Base-by-base conservation (phyloP, 2,113 vertebrate species). In the Ageneiosus marmoratus region DNA sequence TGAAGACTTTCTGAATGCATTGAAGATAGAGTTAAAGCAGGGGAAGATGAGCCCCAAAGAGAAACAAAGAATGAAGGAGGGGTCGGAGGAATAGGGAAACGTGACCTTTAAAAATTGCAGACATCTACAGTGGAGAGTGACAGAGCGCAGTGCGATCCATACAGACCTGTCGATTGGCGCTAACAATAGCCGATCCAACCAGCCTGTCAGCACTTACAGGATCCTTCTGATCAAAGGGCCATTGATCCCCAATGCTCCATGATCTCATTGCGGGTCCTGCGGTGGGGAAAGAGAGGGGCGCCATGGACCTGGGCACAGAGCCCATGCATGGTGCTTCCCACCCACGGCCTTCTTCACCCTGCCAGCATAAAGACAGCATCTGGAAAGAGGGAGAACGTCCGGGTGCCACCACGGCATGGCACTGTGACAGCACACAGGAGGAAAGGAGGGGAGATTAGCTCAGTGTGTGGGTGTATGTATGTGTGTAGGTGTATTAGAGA, bases 71-170 rank as follows among this genome's bases (percentile, higher is more conserved):
- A 77, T 27, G 70, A 80, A 80, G 24, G 69, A 51, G 50, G 77
- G 75, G 75, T 51, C 20, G 56, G 79, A 65, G 53, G 50, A 75
- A 83, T 51, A 72, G 77, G 90, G 90, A 86, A 0, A 85, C 86
- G 90, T 96, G 95, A 98, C 96, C 96, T 97, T 97, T 96, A 95
- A 93, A 94, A 93, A 93, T 94, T 96, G 95, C 94, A 94, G 93
- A 95, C 93, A 85, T 88, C 88, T 87, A 89, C 85, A 62, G 83
- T 60, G 37, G 88, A 94, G 95, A 95, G 90, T 94, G 96, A 93
- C 95, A 94, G 76, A 5, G 87, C 81, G 87, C 88, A 90, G 93
- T 69, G 4, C 83, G 92, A 94, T 95, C 95, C 92, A 95, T 96
- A 95, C 90, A 81, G 89, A 86, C 89, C 91, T 96, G 96, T 96